Conservation (phyloP, 2,797 vertebrate species). For the Knipowitschia caucasica region DNA sequence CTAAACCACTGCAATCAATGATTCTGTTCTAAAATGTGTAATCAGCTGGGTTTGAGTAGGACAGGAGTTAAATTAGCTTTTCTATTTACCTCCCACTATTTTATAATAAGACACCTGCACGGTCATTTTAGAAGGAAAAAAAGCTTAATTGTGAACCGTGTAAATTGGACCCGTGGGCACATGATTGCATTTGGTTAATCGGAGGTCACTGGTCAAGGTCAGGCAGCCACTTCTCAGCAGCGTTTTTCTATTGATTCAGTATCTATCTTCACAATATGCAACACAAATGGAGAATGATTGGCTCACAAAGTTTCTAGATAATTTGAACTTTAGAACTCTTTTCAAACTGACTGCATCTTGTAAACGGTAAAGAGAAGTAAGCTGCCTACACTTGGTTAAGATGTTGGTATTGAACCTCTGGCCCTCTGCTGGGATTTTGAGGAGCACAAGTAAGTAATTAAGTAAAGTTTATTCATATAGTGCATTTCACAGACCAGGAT, state of each 20-base stretch:
- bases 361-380: no score
- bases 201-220: conserved; percentile 6
- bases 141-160: conserved; percentile 6
- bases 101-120: not conserved
- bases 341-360: no score
- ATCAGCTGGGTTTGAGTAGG: not conserved
- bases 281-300: no score
- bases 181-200: conserved; percentile 8
- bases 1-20: not conserved
- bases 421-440: no score
- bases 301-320: no score
- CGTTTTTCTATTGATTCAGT: not conserved
- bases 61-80: not conserved
- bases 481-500: no score
- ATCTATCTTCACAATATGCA: not conserved
- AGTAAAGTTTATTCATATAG: no score
- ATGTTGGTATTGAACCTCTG: no score
- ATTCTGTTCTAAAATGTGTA: not conserved
- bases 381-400: no score
- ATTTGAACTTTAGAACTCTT: no score
- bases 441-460: no score
- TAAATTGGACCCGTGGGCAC: conserved; percentile 7
- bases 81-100: not conserved
- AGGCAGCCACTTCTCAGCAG: not conserved
- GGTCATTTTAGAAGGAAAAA: not conserved